These are phyloP conservation scores for Empidonax traillii DNA, from an alignment of 2,113 vertebrate species.

Conservation along the genomic window DNA sequence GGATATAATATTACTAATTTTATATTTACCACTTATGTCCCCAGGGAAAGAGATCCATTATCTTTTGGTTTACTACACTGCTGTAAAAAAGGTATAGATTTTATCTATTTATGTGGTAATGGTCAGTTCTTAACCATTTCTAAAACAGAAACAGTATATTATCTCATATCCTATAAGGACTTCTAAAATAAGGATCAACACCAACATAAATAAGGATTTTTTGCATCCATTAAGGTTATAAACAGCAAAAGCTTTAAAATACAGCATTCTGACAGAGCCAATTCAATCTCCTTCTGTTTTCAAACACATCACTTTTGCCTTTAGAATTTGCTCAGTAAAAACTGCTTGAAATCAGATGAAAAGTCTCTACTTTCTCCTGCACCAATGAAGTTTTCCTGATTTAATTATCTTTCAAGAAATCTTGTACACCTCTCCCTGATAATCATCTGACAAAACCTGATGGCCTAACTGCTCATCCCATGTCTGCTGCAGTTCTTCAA, in stretches of 20 bases:
- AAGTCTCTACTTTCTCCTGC: background rate
- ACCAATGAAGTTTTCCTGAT: background rate
- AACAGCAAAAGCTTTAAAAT: background rate
- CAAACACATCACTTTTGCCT: background rate
- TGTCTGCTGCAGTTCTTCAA: background rate
- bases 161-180: background rate
- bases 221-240: background rate
- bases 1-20: background rate
- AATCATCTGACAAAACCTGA: background rate
- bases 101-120: background rate
- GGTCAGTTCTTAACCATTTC: background rate
- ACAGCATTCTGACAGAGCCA: background rate
- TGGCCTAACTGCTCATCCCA: background rate
- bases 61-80: background rate
- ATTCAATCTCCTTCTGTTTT: background rate
- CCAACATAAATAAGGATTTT: background rate
- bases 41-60: background rate
- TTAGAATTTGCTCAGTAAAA: background rate
- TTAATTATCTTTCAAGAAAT: background rate
- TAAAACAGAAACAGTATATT: background rate
- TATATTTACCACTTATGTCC: background rate
- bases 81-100: background rate
- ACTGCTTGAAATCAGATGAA: background rate
- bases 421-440: background rate
- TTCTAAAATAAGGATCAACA: background rate